A percentile compares a stretch with the other conserved stretches of the same genome.
These are phyloP conservation scores for Python bivittatus DNA, from an alignment of 2,113 vertebrate species.

Conservation along the genomic window DNA sequence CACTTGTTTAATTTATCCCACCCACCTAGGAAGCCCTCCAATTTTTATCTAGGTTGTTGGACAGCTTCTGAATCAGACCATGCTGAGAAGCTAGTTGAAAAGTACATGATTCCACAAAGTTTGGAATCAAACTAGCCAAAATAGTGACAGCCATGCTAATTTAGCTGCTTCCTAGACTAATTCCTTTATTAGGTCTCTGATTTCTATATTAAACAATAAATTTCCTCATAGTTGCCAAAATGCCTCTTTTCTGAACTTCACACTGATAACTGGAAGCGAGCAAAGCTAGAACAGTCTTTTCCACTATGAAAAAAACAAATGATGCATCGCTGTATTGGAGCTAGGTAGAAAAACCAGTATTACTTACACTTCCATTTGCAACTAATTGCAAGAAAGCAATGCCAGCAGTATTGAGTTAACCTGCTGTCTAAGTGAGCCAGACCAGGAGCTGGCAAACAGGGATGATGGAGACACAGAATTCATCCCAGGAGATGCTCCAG, in stretches of 20 bases:
- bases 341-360: neutral
- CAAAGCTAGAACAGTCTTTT: neutral
- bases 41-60: neutral
- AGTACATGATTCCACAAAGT: neutral
- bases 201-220: neutral
- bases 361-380: neutral
- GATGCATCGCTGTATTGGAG: neutral
- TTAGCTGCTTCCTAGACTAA: neutral
- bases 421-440: neutral
- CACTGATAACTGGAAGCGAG: neutral
- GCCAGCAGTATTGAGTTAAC: neutral
- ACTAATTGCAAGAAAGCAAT: neutral
- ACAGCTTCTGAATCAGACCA: no score
- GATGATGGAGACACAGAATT: no score
- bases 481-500: neutral
- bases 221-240: neutral
- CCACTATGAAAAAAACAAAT: neutral
- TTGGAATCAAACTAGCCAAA: neutral
- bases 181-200: neutral
- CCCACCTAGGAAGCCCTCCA: neutral
- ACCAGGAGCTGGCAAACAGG: neutral
- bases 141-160: neutral
- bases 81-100: neutral
- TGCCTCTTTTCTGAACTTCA: neutral
- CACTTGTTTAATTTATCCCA: neutral